These are phyloP conservation scores for Ophonus ardosiacus DNA, from an alignment of 2,888 invertebrate genomes.

Conservation along the genomic window DNA sequence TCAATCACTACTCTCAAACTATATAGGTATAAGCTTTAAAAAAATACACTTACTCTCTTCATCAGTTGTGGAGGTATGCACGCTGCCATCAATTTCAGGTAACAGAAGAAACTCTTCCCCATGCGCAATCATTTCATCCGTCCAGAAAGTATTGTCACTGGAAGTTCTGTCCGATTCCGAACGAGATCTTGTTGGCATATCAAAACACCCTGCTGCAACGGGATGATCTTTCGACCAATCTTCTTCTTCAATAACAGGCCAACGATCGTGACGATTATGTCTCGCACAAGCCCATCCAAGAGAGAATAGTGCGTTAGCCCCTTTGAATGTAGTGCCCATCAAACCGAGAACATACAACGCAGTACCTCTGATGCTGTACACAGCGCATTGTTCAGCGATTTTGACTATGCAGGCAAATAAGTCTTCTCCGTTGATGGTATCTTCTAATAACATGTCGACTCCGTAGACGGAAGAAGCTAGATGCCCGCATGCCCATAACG, in stretches of 20 bases:
- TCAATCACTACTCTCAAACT: neutral
- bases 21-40: neutral
- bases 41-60: conserved; percentile 49
- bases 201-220: conserved; percentile 46
- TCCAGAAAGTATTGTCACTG: conserved; percentile 68
- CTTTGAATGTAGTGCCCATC: conserved; percentile 89
- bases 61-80: conserved; percentile 65
- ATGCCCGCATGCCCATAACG: conserved; percentile 93
- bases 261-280: conserved; percentile 86
- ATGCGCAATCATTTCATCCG: conserved; percentile 66
- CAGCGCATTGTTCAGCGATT: conserved; percentile 87
- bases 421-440: conserved; percentile 71
- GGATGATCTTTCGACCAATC: conserved; percentile 74
- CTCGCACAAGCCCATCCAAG: conserved; percentile 87
- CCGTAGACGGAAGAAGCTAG: conserved; percentile 88
- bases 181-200: conserved; percentile 63
- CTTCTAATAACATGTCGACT: conserved; percentile 82
- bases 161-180: conserved; percentile 70
- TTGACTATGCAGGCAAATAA: conserved; percentile 77
- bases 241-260: conserved; percentile 86
- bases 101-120: conserved; percentile 50
- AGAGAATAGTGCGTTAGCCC: conserved; percentile 87
- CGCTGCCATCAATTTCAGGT: conserved; percentile 67
- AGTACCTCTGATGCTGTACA: conserved; percentile 93
- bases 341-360: conserved; percentile 93